Evolutionary conservation across 2,797 vertebrate species (phyloP), one percentile per base, ranked within the genome.

Genomic region (Pseudochirops cupreus): DNA sequence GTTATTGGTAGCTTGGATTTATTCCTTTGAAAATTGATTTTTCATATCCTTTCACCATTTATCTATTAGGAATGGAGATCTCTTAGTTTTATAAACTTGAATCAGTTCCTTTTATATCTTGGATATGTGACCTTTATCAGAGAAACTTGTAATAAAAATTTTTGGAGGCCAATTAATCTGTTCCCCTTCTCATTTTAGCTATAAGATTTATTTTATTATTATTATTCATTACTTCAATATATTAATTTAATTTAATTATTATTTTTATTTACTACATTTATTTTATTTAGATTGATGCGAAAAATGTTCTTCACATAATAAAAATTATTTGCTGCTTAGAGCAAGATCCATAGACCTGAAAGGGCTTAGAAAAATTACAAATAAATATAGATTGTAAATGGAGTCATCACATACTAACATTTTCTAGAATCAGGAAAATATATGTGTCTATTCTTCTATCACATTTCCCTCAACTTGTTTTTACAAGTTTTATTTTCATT

Each of bases 381-480:
- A 33, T 62, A 62, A 62, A 74, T 39, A 74, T 39, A 74, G 33
- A 21, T 5, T 74, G 16, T 74, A n/a, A 16, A 16, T 74, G 13
- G 5, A 67, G 1, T 74, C 14, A 33, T 52, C 58, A 92, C n/a
- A 33, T 90, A 31, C 13, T 92, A 16, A 91, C n/a, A 31, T 94
- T 90, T 95, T 95, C 57, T 93, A 1, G 53, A 39, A 53, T 12
- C 29, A 56, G 91, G 26, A 93, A 50, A 10, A 91, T 74, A 53
- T 94, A 5, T 93, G 5, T 67, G 55, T 31, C 74, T 16, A n/a
- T 93, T 18, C 57, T 67, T 55, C 13, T 28, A 92, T 96, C 4
- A 56, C 82, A 89, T 94, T 94, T 21, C 50, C 92, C 52, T 90
- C 57, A 94, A 28, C 33, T 91, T 89, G 1, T 92, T 90, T 56